Conservation (phyloP, 1,140 invertebrate genomes). For the Tribolium castaneum region DNA sequence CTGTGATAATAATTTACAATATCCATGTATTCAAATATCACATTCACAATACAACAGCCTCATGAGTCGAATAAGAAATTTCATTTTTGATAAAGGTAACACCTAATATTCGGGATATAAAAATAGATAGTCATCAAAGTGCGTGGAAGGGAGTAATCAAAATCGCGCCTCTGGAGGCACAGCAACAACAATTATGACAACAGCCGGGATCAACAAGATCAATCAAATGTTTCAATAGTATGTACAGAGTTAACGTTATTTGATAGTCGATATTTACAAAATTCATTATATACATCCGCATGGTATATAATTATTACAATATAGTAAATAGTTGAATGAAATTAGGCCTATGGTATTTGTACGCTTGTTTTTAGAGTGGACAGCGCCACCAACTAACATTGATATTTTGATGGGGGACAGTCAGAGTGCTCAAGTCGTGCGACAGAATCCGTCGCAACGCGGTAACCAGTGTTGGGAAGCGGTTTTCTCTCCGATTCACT, state of each 20-base stretch:
- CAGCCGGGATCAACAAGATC: constrained; percentile 46
- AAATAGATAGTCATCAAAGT: constrained; percentile 54
- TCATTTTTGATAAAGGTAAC: constrained; percentile 47
- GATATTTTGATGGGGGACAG: constrained; percentile 13
- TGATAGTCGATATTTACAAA: constrained; percentile 49
- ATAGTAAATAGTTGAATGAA: constrained; percentile 34
- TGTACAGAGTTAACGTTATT: constrained; percentile 44
- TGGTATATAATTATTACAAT: constrained; percentile 21
- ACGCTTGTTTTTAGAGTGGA: constrained; percentile 50
- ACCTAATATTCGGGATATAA: constrained; percentile 52
- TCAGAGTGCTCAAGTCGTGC: constrained; percentile 10
- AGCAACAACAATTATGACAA: constrained; percentile 54
- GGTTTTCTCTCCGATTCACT: neutral
- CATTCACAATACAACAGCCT: constrained; percentile 62
- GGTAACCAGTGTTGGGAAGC: constrained; percentile 25
- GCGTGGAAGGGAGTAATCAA: constrained; percentile 50
- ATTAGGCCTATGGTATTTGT: constrained; percentile 56
- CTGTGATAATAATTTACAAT: constrained; percentile 57
- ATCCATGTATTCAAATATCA: constrained; percentile 63
- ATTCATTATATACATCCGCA: constrained; percentile 48
- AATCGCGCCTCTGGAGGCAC: constrained; percentile 37
- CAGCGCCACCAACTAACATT: constrained; percentile 44
- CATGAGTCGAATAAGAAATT: constrained; percentile 54
- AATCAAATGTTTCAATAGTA: constrained; percentile 41
- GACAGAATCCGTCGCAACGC: neutral